phyloP scores from a whole-genome alignment of 2,113 vertebrate species.

The Tachycineta bicolor region DNA sequence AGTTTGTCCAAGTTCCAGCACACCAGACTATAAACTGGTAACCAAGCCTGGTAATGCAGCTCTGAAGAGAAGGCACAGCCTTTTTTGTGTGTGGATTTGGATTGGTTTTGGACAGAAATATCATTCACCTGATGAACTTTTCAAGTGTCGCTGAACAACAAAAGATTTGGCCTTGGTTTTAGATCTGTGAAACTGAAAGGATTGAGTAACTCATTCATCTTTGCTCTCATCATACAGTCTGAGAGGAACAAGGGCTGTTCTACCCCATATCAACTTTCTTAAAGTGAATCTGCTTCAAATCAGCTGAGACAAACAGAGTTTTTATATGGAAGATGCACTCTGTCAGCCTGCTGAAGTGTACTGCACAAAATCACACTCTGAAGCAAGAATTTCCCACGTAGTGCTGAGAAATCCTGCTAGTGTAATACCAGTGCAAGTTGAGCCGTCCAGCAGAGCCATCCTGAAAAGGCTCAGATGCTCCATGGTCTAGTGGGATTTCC shows the following conservation, averaged over 20 bases:
- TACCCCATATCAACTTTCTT: not conserved
- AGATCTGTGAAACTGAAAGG: not conserved
- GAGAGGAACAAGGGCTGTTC: not conserved
- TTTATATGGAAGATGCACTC: not conserved
- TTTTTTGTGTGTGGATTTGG: not conserved
- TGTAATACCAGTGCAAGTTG: not conserved
- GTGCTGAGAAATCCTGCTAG: not conserved
- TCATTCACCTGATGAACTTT: not conserved
- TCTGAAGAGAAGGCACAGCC: not conserved
- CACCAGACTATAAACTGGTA: not conserved
- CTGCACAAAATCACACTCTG: not conserved
- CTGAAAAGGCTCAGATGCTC: not conserved
- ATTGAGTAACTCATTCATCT: not conserved
- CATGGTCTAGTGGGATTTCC: not conserved
- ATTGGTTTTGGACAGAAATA: not conserved
- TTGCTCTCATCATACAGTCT: not conserved
- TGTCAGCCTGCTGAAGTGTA: not conserved
- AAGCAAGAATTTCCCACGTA: not conserved
- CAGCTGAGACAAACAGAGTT: not conserved
- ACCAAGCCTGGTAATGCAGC: not conserved
- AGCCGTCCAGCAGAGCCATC: not conserved
- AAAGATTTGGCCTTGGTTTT: not conserved
- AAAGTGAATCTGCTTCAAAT: not conserved
- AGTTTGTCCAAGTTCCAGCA: not conserved
- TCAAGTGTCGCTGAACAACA: not conserved